Conservation (phyloP, 2,113 vertebrate species). For the Noturus placidus region DNA sequence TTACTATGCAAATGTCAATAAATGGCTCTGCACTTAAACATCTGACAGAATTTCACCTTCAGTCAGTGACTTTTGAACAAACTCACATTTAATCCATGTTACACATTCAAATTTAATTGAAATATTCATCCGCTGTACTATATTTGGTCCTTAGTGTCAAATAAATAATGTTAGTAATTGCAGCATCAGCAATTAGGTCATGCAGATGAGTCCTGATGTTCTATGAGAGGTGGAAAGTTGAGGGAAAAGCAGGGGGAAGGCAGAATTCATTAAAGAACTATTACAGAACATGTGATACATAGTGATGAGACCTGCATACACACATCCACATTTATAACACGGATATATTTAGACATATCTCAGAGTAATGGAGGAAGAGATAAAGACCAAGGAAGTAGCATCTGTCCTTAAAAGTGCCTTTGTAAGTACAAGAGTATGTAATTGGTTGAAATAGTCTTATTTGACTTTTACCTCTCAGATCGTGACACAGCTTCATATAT, state of each 20-base stretch:
- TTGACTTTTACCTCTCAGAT: background rate
- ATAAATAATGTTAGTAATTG: conserved; percentile 31
- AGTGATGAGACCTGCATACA: background rate
- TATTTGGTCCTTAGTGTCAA: conserved; percentile 15
- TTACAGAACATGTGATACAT: background rate
- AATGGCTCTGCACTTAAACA: conserved; percentile 16
- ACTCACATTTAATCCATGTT: conserved; percentile 4
- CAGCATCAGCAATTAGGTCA: conserved; percentile 35
- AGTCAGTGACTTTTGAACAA: background rate
- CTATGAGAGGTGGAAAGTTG: conserved; percentile 29
- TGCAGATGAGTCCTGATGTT: conserved; percentile 41
- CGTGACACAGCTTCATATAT: background rate
- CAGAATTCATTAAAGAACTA: conserved; percentile 34
- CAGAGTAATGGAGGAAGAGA: background rate
- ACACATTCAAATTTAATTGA: conserved; percentile 20
- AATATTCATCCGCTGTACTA: conserved; percentile 1
- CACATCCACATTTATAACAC: conserved; percentile 16
- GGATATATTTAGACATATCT: background rate
- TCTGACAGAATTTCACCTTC: conserved; percentile 12
- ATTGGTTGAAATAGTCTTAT: background rate
- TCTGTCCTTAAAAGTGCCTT: background rate
- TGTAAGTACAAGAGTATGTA: background rate
- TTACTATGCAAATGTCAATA: background rate
- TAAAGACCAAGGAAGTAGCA: background rate
- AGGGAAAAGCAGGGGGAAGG: background rate